Base-by-base conservation (phyloP, 2,888 invertebrate genomes). In the Luffia ferchaultella region DNA sequence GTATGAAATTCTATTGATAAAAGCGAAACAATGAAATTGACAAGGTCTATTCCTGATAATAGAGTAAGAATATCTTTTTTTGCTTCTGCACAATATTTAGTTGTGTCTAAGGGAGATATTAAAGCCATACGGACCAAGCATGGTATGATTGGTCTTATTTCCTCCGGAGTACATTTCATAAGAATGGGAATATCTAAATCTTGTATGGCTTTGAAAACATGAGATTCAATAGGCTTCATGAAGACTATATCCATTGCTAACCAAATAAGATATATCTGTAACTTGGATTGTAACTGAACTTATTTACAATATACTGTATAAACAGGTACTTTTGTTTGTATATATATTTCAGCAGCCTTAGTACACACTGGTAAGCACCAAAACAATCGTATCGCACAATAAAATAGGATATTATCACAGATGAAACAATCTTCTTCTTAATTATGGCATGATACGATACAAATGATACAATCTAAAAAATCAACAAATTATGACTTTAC, bases 1-100 rank as follows among this genome's bases (percentile, higher is more conserved):
- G 93, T 90, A 67, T 96, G 95, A 69, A 97, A 97, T 76, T 97
- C 97, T 49, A 97, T 96, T 7, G 97, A 96, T 2, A 98, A 84
- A 16, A 97, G 85, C 0, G 95, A 94, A 1, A 97, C 96, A 58
- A 98, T 93, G 50, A 95, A 94, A 73, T 98, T 98, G 0, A 97
- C 97, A 49, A 94, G 87, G 71, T 97, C 97, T 59, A 96, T 93
- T 3, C 95, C 95, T 1, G 96, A 93, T 0, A 97, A 85, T 46
- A 96, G 88, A n/a, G 93, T 93, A 1, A 97, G 79, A 49, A 97
- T 93, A 63, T 93, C 91, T 71, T 95, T 95, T 60, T 95, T 90
- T 40, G 91, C 90, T 61, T 92, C 91, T 44, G 91, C 89, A 68
- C 96, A 96, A 52, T 91, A 89, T 62, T 89, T 88, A 0, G 95